Conservation (phyloP, 2,113 vertebrate species). For the Pelusios castaneus region DNA sequence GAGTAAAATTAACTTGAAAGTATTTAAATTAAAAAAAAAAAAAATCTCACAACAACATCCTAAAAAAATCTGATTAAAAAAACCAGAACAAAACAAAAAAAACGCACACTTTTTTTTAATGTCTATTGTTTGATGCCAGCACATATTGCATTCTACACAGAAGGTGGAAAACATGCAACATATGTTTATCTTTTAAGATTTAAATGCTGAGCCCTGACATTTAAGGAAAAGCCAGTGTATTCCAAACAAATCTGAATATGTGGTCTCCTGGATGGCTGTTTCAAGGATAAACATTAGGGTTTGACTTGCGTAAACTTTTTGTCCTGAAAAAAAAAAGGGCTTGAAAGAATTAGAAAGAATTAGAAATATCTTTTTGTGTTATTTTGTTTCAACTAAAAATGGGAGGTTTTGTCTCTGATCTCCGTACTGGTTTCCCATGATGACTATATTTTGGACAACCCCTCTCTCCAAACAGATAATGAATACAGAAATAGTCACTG, state of each 20-base stretch:
- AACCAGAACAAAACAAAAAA: too few species aligned
- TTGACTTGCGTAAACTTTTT: background rate
- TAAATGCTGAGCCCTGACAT: background rate
- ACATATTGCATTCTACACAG: background rate
- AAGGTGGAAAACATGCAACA: background rate
- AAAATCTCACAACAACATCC: background rate
- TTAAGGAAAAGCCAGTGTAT: background rate
- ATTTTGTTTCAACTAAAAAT: background rate
- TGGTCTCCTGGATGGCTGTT: background rate
- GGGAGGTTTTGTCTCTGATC: background rate
- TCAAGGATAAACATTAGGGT: background rate
- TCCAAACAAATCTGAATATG: background rate
- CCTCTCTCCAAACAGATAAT: background rate
- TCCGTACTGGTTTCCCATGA: background rate
- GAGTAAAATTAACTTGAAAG: background rate
- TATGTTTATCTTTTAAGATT: background rate
- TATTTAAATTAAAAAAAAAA: background rate
- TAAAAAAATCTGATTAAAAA: too few species aligned
- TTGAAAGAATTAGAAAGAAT: background rate
- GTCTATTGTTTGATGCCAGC: accelerated
- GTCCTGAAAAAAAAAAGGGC: background rate
- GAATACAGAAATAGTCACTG: background rate
- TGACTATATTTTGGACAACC: background rate
- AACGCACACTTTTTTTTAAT: too few species aligned
- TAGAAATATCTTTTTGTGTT: background rate